phyloP scores from a whole-genome alignment of 2,888 invertebrate species.

The Nomada fucata region DNA sequence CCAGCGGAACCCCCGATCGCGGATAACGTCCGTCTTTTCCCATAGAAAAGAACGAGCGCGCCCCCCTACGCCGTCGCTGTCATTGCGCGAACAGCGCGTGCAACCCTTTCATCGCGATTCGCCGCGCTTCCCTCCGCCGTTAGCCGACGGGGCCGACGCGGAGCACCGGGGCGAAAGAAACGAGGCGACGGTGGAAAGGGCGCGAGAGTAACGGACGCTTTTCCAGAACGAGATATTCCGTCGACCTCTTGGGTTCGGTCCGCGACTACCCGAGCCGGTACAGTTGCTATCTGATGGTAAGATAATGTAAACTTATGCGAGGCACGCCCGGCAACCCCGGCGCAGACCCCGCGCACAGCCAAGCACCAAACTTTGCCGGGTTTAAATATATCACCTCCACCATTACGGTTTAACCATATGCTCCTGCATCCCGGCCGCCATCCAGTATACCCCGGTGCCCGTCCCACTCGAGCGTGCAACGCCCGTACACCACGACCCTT shows the following conservation, averaged over 20 bases:
- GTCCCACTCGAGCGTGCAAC: conserved; percentile 55
- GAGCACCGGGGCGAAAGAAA: neutral
- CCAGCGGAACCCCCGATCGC: conserved; percentile 13
- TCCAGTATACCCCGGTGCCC: conserved; percentile 38
- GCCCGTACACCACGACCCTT: conserved; percentile 20
- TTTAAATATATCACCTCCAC: conserved; percentile 83
- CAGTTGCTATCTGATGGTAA: conserved; percentile 82
- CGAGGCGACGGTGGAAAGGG: neutral
- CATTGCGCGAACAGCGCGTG: too few species aligned
- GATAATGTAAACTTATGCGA: conserved; percentile 84
- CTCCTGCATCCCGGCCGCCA: conserved; percentile 64
- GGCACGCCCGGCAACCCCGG: conserved; percentile 80
- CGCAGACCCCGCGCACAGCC: conserved; percentile 66
- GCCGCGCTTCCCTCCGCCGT: neutral
- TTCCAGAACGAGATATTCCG: conserved; percentile 52
- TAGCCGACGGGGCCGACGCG: conserved; percentile 31
- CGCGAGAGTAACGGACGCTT: conserved; percentile 24
- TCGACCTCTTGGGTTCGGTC: conserved; percentile 62
- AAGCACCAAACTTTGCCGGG: conserved; percentile 81
- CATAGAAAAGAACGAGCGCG: neutral
- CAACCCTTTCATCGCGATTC: too few species aligned
- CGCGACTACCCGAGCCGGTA: conserved; percentile 53
- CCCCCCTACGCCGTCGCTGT: neutral
- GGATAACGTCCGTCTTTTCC: conserved; percentile 5
- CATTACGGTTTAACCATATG: conserved; percentile 83